phyloP scores from a whole-genome alignment of 1,140 invertebrate species.

The Brachionus plicatilis region DNA sequence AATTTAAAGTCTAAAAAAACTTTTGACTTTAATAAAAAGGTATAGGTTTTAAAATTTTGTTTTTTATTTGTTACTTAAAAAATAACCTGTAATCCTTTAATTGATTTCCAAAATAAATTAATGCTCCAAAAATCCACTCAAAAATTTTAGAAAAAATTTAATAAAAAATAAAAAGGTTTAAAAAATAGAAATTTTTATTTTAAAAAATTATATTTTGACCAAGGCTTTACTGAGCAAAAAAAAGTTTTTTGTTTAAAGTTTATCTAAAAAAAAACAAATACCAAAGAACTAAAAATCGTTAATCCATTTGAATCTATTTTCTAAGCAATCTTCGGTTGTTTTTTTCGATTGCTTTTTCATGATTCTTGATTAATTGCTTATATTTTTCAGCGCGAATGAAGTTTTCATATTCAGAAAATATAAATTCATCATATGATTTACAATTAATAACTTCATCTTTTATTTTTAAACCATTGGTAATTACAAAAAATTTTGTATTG shows the following conservation, averaged over 20 bases:
- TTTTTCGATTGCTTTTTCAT: conserved; percentile 34
- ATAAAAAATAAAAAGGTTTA: not conserved
- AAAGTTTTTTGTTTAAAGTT: not conserved
- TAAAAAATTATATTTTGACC: not conserved
- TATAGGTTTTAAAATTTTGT: too few species aligned
- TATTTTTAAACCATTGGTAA: conserved; percentile 26
- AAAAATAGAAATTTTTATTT: conserved; percentile 1
- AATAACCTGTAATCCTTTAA: too few species aligned
- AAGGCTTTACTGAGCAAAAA: conserved; percentile 17
- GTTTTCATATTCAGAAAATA: conserved; percentile 32
- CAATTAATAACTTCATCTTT: not conserved
- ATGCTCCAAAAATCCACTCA: not conserved
- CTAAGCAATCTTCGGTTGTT: not conserved
- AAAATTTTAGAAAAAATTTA: not conserved
- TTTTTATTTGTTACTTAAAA: too few species aligned
- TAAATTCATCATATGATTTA: conserved; percentile 40
- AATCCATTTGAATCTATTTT: not conserved
- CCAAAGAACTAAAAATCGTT: not conserved
- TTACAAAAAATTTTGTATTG: conserved; percentile 17
- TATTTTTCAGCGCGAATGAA: conserved; percentile 36
- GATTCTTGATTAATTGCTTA: conserved; percentile 33
- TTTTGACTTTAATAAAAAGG: too few species aligned
- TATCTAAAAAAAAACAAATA: not conserved
- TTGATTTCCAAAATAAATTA: too few species aligned
- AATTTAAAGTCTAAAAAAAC: too few species aligned